Evolutionary conservation across 2,113 vertebrate species (phyloP).

Genomic region (Amblyopsis rosae): DNA sequence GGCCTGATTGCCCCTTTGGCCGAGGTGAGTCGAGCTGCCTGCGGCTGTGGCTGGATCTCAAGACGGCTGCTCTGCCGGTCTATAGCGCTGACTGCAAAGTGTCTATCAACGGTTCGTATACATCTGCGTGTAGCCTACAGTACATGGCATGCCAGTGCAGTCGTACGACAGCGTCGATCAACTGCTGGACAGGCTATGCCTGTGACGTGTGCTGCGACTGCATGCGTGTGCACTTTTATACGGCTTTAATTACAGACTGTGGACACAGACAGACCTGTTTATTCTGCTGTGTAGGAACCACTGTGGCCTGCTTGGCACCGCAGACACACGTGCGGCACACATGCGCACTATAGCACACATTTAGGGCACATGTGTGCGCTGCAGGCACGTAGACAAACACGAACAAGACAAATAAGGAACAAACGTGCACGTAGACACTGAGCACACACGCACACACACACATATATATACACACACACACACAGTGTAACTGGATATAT

Average conservation of each 20-base stretch:
- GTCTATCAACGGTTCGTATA: too few relatives aligned
- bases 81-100: too few relatives aligned
- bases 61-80: not conserved
- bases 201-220: slow-evolving; percentile 64
- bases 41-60: slow-evolving; percentile 6
- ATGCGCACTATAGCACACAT: slow-evolving; percentile 8
- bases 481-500: not conserved
- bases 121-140: too few relatives aligned
- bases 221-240: slow-evolving; percentile 71
- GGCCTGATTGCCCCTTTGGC: slow-evolving; percentile 43
- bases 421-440: not conserved
- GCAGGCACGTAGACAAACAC: not conserved
- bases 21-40: slow-evolving; percentile 37
- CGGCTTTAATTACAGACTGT: slow-evolving; percentile 71
- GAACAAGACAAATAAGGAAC: not conserved
- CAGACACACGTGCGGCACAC: slow-evolving; percentile 52
- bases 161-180: slow-evolving; percentile 47
- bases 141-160: not conserved
- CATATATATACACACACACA: not conserved
- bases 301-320: slow-evolving; percentile 62
- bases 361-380: not conserved
- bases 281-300: slow-evolving; percentile 64
- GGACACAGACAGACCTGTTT: slow-evolving; percentile 72
- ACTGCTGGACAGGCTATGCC: slow-evolving; percentile 48
- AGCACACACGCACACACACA: not conserved